phyloP scores from a whole-genome alignment of 2,888 invertebrate species.

The Mythimna ferrago region DNA sequence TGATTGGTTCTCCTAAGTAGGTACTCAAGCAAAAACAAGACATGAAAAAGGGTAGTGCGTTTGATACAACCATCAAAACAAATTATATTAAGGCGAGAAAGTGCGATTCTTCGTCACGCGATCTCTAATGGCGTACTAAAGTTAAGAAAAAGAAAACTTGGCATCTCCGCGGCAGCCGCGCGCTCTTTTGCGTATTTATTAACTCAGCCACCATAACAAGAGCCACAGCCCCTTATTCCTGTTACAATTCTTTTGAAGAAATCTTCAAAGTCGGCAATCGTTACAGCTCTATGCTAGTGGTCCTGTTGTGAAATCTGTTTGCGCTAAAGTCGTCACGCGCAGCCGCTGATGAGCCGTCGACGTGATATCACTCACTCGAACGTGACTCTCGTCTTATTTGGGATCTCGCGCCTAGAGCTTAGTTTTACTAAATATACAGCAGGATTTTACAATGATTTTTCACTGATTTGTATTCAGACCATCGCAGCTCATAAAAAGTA shows the following conservation, averaged over 20 bases:
- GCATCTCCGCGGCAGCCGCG: slow-evolving; percentile 72
- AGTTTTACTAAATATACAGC: slow-evolving; percentile 61
- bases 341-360: slow-evolving; percentile 89
- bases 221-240: slow-evolving; percentile 68
- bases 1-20: slow-evolving; percentile 55
- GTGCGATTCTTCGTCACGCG: slow-evolving; percentile 86
- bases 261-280: slow-evolving; percentile 62
- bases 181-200: slow-evolving; percentile 89
- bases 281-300: slow-evolving; percentile 77
- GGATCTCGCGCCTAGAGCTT: slow-evolving; percentile 80
- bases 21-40: slow-evolving; percentile 57
- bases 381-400: slow-evolving; percentile 87
- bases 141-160: slow-evolving; percentile 88
- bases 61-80: slow-evolving; percentile 81
- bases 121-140: slow-evolving; percentile 89
- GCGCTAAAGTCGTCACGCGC: slow-evolving; percentile 90
- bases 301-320: slow-evolving; percentile 88
- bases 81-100: slow-evolving; percentile 82
- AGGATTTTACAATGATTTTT: slow-evolving; percentile 44
- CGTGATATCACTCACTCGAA: slow-evolving; percentile 90
- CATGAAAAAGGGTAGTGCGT: slow-evolving; percentile 76
- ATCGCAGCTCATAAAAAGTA: slow-evolving; percentile 37
- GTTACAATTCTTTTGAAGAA: slow-evolving; percentile 68
- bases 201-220: slow-evolving; percentile 80
- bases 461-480: slow-evolving; percentile 42